Base-by-base conservation (phyloP, 1,140 invertebrate genomes). In the Panulirus ornatus region DNA sequence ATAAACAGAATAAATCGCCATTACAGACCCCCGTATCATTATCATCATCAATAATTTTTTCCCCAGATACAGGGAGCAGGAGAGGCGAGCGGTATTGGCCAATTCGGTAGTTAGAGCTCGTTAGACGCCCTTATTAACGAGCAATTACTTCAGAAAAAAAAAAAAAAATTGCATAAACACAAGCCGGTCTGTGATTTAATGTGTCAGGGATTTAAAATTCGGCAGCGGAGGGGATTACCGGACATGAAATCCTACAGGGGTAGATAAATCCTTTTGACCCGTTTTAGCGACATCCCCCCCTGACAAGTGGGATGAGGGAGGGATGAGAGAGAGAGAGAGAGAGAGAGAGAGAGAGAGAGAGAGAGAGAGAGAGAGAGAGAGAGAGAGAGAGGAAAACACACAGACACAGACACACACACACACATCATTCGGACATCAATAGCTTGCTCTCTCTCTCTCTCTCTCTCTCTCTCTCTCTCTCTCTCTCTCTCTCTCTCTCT, bases 231-330 rank as follows among this genome's bases (percentile, higher is more conserved):
- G 16, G 40, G 76, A 79, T 34, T 30, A 44, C n/a, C 6, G 42
- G 76, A 8, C n/a, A 44, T 30, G 47, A 79, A 42, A 79, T 27
- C n/a, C n/a, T n/a, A n/a, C n/a, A 79, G 76, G 16, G 76, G 2
- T 22, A 11, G 76, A 79, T 58, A 58, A 58, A 58, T 58, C 51
- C 51, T 22, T 58, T 58, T 58, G 51, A 22, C 16, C 51, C 51
- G 16, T 58, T 54, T 58, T 58, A 58, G 51, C 51, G 1, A 22
- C 2, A 58, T 19, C 51, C 51, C 44, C 44, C 14, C 44, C 44
- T 47, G 5, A 47, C 44, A 47, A 14, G 44, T 6, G 44, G 44
- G 44, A 47, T 5, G 44, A 47, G 44, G 44, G 44, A 47, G 44
- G 44, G 14, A 47, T 5, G 44, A 47, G 44, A 14, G 44, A 47